Base-by-base conservation (phyloP, 2,888 invertebrate species). In the Caradrina kadenii region DNA sequence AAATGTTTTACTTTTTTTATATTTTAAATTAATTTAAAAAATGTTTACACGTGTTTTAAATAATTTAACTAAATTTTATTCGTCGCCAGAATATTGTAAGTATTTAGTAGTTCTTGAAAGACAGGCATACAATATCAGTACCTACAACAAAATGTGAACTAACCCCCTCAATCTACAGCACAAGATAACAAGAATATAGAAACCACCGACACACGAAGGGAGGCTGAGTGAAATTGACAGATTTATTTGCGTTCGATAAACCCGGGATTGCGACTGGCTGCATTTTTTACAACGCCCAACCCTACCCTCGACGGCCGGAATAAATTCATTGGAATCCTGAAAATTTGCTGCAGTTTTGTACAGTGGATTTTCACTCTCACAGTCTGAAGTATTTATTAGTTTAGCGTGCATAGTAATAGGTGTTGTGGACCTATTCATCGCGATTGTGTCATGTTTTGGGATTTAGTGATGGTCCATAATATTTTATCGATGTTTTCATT, bases 161-260 rank as follows among this genome's bases (percentile, higher is more conserved):
- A 52, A 63, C 59, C 39, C 67, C 60, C 48, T 45, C 50, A 50
- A 56, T 68, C 67, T 22, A 72, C 26, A 69, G 62, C 58, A 69
- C 39, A 64, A 69, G 71, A 78, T 65, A 79, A 76, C 73, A 77
- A 77, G 68, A 75, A 75, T 69, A 80, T 52, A 84, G 63, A 39
- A 74, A 89, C 87, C 49, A 55, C 56, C 15, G 53, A 39, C 80
- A 67, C 67, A 64, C 88, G 88, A 87, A 87, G 89, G 92, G 89
- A 90, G 91, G 88, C 87, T 93, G 94, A 94, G 92, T 94, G 95
- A 94, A 94, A 94, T 94, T 94, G 95, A 94, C 95, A 95, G 95
- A 94, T 95, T 95, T 95, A 95, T 95, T 95, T 92, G 91, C 91
- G 93, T 91, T 89, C 86, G 92, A 91, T 93, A 92, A 93, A 90